Base-by-base conservation (phyloP, 2,113 vertebrate genomes). In the Zootoca vivipara region DNA sequence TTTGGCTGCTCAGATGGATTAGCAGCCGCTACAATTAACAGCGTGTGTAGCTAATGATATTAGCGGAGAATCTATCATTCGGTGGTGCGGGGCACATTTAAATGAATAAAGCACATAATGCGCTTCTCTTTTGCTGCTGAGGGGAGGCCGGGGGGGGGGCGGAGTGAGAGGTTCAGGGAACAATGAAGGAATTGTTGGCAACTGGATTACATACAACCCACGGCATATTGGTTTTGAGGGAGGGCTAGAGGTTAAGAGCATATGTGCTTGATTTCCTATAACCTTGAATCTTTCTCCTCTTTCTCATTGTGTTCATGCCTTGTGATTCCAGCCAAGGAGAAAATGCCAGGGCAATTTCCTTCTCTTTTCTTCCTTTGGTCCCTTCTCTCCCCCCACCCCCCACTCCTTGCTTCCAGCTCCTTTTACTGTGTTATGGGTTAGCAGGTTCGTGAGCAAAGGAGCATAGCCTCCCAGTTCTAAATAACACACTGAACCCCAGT, bases 1-100 rank as follows among this genome's bases (percentile, higher is more conserved):
- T 98, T 97, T 97, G 96, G 97, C 96, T 96, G 95, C 96, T 96
- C 91, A 93, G 94, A 90, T 85, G 91, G 96, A 97, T 97, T 97
- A 96, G 95, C 92, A 95, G 90, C 94, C 94, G 95, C 94, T 96
- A 91, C 95, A 97, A 97, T 98, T 98, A 98, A 96, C 95, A 96
- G 92, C 89, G 91, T 95, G 93, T 93, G 94, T 91, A 94, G 93
- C 94, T 97, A 97, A 97, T 96, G 96, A 95, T 94, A 96, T 97
- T 98, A 97, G 94, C 30, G 92, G 87, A 86, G 79, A 90, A 98
- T 96, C 95, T 93, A 93, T 97, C 95, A 91, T 85, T 94, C 42
- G 85, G 93, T n/a, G 88, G 90, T 83, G 67, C 69, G 80, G 75
- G 87, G 75, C 70, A 73, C 73, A 38, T 92, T 92, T 93, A 95